Evolutionary conservation across 2,113 vertebrate genomes (phyloP), one percentile per base, ranked within the genome.

Genomic region (Melierax canorus): DNA sequence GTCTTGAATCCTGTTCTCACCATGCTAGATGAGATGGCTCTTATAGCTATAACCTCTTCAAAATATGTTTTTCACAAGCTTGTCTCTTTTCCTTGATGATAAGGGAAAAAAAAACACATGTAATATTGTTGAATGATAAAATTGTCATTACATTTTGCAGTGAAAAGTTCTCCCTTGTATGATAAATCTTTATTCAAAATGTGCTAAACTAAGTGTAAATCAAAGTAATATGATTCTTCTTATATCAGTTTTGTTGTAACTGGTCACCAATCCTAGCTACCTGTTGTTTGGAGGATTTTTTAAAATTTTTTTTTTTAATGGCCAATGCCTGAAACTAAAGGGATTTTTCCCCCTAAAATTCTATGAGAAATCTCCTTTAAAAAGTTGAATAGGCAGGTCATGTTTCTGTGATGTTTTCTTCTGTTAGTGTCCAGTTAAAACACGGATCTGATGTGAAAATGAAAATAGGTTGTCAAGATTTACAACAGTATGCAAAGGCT

Each of bases 391-490:
- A 89, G 72, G 41, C 56, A 93, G 80, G 69, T 68, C 73, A 78
- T 43, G 41, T 77, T 84, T 68, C 56, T 83, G 60, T 93, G 76
- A 78, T 51, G 56, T 95, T 94, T 92, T 80, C n/a, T 95, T 83
- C 86, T 81, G 38, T 39, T 88, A 58, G 13, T 41, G 23, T 92
- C 92, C 86, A 97, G 75, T 96, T 83, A 95, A 93, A 97, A 92
- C 74, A 59, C 1, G 7, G 86, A 87, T 84, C 83, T 84, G 64
- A 94, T 21, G 27, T 91, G 75, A 94, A 97, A 95, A 90, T 76
- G 50, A 91, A 79, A 94, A 75, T 48, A 89, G 73, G 51, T 91
- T 84, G 72, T 88, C 64, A 51, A 86, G 72, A 78, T 71, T 75
- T 89, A 45, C 24, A 86, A 23, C 27, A 66, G 67, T 26, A 19